Evolutionary conservation across 2,797 vertebrate genomes (phyloP), one percentile per base, ranked within the genome.

Genomic region (Taenioides sp.): DNA sequence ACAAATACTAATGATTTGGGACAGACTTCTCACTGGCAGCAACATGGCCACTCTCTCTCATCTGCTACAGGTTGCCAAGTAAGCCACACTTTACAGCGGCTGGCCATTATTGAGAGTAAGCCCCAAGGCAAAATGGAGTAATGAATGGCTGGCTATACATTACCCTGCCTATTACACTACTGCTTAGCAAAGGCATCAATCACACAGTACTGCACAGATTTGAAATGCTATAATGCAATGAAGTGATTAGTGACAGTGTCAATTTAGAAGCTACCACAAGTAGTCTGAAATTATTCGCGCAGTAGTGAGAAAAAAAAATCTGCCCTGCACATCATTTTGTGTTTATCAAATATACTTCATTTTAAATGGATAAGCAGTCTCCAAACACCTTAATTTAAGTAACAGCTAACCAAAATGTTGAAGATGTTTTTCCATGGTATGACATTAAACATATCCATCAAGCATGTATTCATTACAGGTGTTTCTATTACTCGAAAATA

Each of bases 101-200:
- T 65, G 76, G 88, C 76, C 85, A 83, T 89, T 89, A 89, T 65
- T 71, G 83, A 87, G 88, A 89, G 86, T 85, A 87, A 88, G 84
- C 86, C 84, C 77, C 59, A 65, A 87, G 75, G 82, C 78, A 64
- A 82, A 79, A 76, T 59, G 66, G 77, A 84, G 78, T 86, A 84
- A 85, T 80, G 80, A 85, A 80, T 74, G 82, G 77, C 83, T 88
- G 70, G 68, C 80, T 68, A 61, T 78, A 78, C 74, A 77, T 85
- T 88, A 78, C 67, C 75, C 79, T 71, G 67, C 78, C 72, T 84
- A 79, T 84, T 82, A 79, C 82, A 78, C 64, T 69, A 73, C 80
- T 75, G 70, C 80, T 80, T 70, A 80, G 62, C 47, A 49, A 75
- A 72, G 16, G 67, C 82, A 77, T 77, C 55, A 73, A 86, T 86